A percentile compares a stretch with the other conserved stretches of the same genome.
These are phyloP conservation scores for Aspidapion aeneum DNA, from an alignment of 2,888 invertebrate species.

Conservation along the genomic window DNA sequence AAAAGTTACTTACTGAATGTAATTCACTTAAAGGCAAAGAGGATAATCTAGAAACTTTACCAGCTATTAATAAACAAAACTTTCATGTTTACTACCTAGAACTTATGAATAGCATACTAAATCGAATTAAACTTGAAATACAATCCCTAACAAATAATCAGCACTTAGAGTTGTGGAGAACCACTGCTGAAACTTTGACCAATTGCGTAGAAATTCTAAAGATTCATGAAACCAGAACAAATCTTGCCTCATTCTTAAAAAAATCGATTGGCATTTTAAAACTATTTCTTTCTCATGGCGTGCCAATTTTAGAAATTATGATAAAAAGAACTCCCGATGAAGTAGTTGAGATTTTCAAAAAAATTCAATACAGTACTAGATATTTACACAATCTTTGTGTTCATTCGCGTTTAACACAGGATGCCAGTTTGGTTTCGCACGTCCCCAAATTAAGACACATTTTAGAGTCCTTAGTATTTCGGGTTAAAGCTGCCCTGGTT, in stretches of 20 bases:
- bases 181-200: conserved; percentile 59
- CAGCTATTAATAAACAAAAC: conserved; percentile 63
- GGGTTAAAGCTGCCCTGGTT: conserved; percentile 80
- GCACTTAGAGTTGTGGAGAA: conserved; percentile 64
- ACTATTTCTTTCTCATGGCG: conserved; percentile 65
- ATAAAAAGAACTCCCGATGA: conserved; percentile 68
- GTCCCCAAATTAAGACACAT: conserved; percentile 76
- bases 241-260: conserved; percentile 60
- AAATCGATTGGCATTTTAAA: conserved; percentile 65
- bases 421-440: conserved; percentile 68
- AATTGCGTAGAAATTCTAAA: conserved; percentile 64
- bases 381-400: conserved; percentile 80
- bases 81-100: conserved; percentile 67
- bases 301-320: conserved; percentile 72
- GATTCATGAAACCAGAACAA: conserved; percentile 58
- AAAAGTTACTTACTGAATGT: conserved; percentile 53
- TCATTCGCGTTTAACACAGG: conserved; percentile 72
- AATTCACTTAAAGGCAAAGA: conserved; percentile 54
- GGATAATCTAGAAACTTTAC: conserved; percentile 57
- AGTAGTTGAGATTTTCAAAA: conserved; percentile 70
- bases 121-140: conserved; percentile 52
- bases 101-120: conserved; percentile 59
- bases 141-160: conserved; percentile 55
- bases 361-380: conserved; percentile 75
- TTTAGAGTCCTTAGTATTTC: conserved; percentile 75